phyloP scores from a whole-genome alignment of 2,888 invertebrate genomes.

The Phengaris alcon region DNA sequence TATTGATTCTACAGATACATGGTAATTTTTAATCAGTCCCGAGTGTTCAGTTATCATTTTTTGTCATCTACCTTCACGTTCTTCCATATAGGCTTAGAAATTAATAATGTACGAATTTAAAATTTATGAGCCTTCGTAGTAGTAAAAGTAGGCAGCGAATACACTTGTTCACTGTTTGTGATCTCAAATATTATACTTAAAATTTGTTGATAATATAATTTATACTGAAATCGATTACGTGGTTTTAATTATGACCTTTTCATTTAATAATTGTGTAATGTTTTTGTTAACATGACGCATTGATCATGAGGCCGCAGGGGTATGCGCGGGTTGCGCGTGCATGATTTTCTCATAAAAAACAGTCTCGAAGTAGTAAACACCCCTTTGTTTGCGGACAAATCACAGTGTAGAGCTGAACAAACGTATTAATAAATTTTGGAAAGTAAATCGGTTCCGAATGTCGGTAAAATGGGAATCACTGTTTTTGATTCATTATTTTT shows the following conservation, averaged over 20 bases:
- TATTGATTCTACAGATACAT: conserved; percentile 15
- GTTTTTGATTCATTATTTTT: too few relatives aligned
- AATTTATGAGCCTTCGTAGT: conserved; percentile 20
- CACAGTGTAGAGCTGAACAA: too few relatives aligned
- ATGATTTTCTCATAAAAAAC: too few relatives aligned
- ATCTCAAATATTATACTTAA: conserved; percentile 56
- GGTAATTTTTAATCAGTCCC: background rate
- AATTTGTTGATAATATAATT: conserved; percentile 52
- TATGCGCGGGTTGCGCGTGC: too few relatives aligned
- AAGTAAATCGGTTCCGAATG: too few relatives aligned
- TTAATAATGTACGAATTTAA: conserved; percentile 24
- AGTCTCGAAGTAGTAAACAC: too few relatives aligned
- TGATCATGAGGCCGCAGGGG: too few relatives aligned
- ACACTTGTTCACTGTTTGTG: conserved; percentile 50
- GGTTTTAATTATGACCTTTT: background rate
- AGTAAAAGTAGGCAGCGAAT: conserved; percentile 30
- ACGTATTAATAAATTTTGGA: too few relatives aligned
- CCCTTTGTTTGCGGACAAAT: too few relatives aligned
- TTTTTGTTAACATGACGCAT: too few relatives aligned
- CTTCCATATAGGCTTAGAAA: conserved; percentile 25
- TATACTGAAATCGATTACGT: conserved; percentile 34
- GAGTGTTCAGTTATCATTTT: background rate
- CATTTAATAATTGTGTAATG: background rate
- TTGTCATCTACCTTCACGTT: conserved; percentile 12
- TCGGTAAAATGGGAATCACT: too few relatives aligned